Conservation (phyloP, 2,888 invertebrate genomes). For the Idaea straminata region DNA sequence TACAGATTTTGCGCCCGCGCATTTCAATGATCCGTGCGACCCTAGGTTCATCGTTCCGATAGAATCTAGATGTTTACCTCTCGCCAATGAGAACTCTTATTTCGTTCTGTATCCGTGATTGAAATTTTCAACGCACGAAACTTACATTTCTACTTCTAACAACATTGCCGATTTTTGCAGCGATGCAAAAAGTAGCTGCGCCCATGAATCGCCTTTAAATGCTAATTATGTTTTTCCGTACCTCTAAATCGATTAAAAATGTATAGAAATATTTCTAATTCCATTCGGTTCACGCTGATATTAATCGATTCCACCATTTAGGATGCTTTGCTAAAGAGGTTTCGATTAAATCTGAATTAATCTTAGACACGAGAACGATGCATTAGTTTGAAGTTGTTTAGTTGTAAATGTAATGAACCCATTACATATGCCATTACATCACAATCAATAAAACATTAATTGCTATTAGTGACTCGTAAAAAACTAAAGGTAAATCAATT, state of each 20-base stretch:
- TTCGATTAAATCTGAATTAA: constrained; percentile 20
- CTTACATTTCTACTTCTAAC: constrained; percentile 45
- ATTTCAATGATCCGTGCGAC: constrained; percentile 71
- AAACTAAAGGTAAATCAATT: constrained; percentile 56
- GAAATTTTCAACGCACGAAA: constrained; percentile 71
- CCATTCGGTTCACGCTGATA: constrained; percentile 53
- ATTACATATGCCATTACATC: constrained; percentile 27
- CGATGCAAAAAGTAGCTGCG: constrained; percentile 59
- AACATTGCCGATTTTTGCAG: constrained; percentile 56
- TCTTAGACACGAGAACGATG: constrained; percentile 25
- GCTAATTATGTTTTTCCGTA: constrained; percentile 44
- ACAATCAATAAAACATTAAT: constrained; percentile 31
- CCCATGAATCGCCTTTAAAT: constrained; percentile 52
- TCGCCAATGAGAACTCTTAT: not conserved
- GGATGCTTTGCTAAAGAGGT: constrained; percentile 17
- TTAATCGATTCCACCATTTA: constrained; percentile 23
- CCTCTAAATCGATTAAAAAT: constrained; percentile 28
- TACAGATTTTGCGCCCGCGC: constrained; percentile 71
- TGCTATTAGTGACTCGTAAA: constrained; percentile 41
- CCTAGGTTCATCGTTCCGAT: constrained; percentile 68
- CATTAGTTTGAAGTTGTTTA: constrained; percentile 15
- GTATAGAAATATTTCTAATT: constrained; percentile 47
- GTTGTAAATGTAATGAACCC: constrained; percentile 23
- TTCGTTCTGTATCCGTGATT: constrained; percentile 48
- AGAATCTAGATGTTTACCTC: constrained; percentile 37